phyloP scores from a whole-genome alignment of 2,113 vertebrate genomes.

The Ceuthmochares aereus region DNA sequence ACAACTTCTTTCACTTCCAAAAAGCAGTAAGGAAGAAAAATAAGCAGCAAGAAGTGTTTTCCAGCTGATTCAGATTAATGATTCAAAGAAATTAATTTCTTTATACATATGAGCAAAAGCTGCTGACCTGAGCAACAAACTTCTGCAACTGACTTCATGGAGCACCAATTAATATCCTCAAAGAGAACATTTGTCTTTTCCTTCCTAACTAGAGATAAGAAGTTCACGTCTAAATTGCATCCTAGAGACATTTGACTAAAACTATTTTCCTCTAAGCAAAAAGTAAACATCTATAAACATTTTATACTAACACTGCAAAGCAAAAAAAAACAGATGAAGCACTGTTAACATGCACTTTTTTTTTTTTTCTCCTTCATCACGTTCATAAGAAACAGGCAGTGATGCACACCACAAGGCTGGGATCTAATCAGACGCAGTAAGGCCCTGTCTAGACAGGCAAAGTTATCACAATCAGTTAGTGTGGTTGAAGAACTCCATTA shows the following conservation, averaged over 20 bases:
- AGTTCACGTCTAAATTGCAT: slow-evolving; percentile 18
- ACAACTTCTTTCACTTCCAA: not conserved
- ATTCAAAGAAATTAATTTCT: not conserved
- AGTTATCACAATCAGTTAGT: slow-evolving; percentile 60
- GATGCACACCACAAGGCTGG: slow-evolving; percentile 27
- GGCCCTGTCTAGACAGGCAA: slow-evolving; percentile 69
- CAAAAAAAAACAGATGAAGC: not conserved
- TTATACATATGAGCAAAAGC: not conserved
- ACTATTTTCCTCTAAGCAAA: slow-evolving; percentile 26
- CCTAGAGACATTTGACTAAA: slow-evolving; percentile 34
- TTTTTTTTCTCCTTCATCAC: not conserved
- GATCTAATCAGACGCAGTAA: slow-evolving; percentile 63
- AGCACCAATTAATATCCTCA: not conserved
- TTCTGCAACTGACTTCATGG: not conserved
- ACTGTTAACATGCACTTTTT: not conserved
- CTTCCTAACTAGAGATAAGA: slow-evolving; percentile 5
- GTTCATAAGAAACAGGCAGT: slow-evolving; percentile 57
- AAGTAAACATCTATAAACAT: slow-evolving; percentile 57
- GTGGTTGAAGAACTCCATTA: slow-evolving; percentile 56
- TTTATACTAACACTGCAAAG: slow-evolving; percentile 44
- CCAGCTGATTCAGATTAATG: not conserved
- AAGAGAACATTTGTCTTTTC: slow-evolving; percentile 9
- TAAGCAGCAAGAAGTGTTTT: not conserved
- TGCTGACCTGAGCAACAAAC: not conserved
- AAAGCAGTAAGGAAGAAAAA: not conserved